Evolutionary conservation across 2,797 vertebrate genomes (phyloP).

Genomic region (Meda fulgida): DNA sequence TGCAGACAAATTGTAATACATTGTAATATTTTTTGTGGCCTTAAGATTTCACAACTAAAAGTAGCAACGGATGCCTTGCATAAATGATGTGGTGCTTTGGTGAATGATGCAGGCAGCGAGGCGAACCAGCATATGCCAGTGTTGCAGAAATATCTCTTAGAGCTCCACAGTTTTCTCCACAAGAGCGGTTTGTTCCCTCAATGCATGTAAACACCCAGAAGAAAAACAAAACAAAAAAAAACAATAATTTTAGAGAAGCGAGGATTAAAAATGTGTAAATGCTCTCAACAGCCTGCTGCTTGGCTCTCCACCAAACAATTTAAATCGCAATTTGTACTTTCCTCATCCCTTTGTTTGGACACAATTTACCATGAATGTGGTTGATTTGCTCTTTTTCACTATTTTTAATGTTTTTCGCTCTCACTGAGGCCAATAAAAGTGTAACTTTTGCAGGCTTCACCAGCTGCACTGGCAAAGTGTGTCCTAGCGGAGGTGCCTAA

Average conservation of each 20-base stretch:
- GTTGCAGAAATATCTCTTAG: slow-evolving; percentile 55
- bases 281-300: slow-evolving; percentile 25
- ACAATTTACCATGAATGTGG: slow-evolving; percentile 21
- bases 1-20: no score
- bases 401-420: slow-evolving; percentile 20
- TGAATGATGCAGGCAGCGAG: slow-evolving; percentile 55
- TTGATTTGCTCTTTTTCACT: slow-evolving; percentile 50
- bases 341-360: slow-evolving; percentile 30
- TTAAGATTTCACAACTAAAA: not conserved
- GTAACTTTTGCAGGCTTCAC: slow-evolving; percentile 83
- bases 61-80: not conserved
- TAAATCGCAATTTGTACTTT: slow-evolving; percentile 32
- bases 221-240: not conserved
- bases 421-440: not conserved
- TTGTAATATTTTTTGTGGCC: not conserved
- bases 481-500: slow-evolving; percentile 94
- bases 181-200: slow-evolving; percentile 30
- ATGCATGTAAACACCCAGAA: slow-evolving; percentile 35
- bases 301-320: slow-evolving; percentile 39
- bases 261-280: slow-evolving; percentile 48
- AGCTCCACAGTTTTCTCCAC: slow-evolving; percentile 55
- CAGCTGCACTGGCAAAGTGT: slow-evolving; percentile 92
- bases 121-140: slow-evolving; percentile 48
- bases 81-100: slow-evolving; percentile 32
- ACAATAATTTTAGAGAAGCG: slow-evolving; percentile 35